Conservation (phyloP, 2,113 vertebrate genomes). For the Muntiacus reevesi region DNA sequence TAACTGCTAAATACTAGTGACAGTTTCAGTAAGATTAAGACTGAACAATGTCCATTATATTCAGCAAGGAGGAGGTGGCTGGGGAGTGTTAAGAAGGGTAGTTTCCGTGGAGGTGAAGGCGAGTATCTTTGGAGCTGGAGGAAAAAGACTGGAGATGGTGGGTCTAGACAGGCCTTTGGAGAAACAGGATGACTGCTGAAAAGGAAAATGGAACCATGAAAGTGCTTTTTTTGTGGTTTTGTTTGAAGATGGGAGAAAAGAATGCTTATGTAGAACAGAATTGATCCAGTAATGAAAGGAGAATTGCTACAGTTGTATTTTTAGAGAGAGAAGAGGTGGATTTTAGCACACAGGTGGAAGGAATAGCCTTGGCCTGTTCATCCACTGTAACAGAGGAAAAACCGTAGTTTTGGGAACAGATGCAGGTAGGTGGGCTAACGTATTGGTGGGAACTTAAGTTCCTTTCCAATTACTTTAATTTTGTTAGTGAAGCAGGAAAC, state of each 20-base stretch:
- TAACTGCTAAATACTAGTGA: not conserved
- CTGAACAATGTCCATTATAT: not conserved
- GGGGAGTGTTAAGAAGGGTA: not conserved
- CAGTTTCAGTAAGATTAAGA: not conserved
- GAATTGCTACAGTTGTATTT: not conserved
- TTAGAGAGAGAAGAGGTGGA: not conserved
- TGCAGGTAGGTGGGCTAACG: not conserved
- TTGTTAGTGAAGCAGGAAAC: conserved; percentile 1
- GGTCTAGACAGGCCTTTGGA: not conserved
- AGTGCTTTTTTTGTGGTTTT: not conserved
- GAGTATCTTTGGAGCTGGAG: not conserved
- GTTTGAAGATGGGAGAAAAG: not conserved
- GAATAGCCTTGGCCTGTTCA: not conserved
- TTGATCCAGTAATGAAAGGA: not conserved
- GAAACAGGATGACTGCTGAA: not conserved
- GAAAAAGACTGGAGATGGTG: not conserved
- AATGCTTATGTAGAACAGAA: not conserved
- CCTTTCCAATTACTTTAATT: not conserved
- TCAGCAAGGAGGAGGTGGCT: not conserved
- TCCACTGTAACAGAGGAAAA: not conserved
- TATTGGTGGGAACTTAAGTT: not conserved
- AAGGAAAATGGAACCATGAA: not conserved
- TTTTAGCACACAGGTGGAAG: not conserved
- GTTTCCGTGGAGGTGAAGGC: not conserved
- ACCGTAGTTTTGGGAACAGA: not conserved